These are phyloP conservation scores for Basileuterus tristriatus DNA, from an alignment of 2,797 vertebrate genomes.

Conservation along the genomic window DNA sequence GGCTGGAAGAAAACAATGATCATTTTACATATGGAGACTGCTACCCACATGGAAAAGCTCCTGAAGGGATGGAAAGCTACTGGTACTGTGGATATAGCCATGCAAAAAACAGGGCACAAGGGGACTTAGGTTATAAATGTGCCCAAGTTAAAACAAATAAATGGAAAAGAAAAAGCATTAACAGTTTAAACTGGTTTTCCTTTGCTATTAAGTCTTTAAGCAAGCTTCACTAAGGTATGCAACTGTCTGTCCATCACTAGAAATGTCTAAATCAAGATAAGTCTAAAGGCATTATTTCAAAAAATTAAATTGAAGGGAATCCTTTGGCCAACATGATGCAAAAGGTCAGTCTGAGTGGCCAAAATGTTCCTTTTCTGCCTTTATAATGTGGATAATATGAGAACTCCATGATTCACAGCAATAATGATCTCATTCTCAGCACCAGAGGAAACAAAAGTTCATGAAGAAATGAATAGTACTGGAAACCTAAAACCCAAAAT, in stretches of 20 bases:
- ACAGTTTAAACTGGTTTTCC: background rate
- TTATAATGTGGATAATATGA: slow-evolving; percentile 2
- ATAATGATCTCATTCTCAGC: slow-evolving; percentile 59
- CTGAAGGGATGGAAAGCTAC: background rate
- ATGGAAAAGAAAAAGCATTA: background rate
- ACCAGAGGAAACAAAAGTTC: slow-evolving; percentile 56
- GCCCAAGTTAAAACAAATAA: background rate
- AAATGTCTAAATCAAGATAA: background rate
- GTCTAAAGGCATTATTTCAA: background rate
- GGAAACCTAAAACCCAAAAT: slow-evolving; percentile 29
- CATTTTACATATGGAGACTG: background rate
- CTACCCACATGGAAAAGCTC: background rate
- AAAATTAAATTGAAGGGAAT: slow-evolving; percentile 25
- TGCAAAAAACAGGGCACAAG: background rate
- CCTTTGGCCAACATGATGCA: background rate
- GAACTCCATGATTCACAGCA: slow-evolving; percentile 49
- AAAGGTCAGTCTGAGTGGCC: background rate
- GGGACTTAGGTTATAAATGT: background rate
- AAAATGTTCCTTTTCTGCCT: slow-evolving; percentile 7
- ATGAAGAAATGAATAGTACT: slow-evolving; percentile 13
- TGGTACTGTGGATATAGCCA: background rate
- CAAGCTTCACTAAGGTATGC: background rate
- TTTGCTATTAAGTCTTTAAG: background rate
- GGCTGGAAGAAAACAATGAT: slow-evolving; percentile 12
- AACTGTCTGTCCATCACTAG: background rate